phyloP scores from a whole-genome alignment of 2,797 vertebrate species.

The Clarias pachynema region DNA sequence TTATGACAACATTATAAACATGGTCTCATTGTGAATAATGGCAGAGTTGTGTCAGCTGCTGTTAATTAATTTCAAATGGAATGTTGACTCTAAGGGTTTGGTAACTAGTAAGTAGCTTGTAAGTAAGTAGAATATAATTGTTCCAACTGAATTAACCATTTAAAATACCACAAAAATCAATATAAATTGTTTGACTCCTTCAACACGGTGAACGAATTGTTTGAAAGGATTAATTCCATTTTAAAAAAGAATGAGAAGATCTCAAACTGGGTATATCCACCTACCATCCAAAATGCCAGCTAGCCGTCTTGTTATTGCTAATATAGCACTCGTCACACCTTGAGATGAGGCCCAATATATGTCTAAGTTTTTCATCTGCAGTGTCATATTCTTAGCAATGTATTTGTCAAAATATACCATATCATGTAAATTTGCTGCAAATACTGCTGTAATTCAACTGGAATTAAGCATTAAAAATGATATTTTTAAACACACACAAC shows the following conservation, averaged over 20 bases:
- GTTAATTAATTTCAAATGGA: not conserved
- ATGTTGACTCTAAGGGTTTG: not conserved
- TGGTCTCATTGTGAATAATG: not conserved
- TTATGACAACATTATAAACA: not conserved
- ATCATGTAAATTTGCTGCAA: not conserved
- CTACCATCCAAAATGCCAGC: not conserved
- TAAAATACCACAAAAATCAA: too few relatives aligned
- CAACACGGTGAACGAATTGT: not conserved
- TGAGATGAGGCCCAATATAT: not conserved
- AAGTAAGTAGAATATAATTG: not conserved
- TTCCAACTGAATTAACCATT: not conserved
- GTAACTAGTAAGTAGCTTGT: not conserved
- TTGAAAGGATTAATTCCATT: not conserved
- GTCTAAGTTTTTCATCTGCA: not conserved
- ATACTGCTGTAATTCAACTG: not conserved
- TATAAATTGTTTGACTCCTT: not conserved
- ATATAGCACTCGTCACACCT: not conserved
- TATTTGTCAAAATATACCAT: not conserved
- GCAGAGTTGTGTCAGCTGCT: conserved; percentile 1
- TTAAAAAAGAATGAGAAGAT: not conserved
- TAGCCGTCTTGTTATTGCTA: not conserved
- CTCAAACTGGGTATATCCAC: not conserved
- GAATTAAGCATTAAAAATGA: not conserved
- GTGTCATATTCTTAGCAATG: not conserved
- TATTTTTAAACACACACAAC: not conserved